phyloP scores from a whole-genome alignment of 2,797 vertebrate species.

The Lithobates sylvaticus region DNA sequence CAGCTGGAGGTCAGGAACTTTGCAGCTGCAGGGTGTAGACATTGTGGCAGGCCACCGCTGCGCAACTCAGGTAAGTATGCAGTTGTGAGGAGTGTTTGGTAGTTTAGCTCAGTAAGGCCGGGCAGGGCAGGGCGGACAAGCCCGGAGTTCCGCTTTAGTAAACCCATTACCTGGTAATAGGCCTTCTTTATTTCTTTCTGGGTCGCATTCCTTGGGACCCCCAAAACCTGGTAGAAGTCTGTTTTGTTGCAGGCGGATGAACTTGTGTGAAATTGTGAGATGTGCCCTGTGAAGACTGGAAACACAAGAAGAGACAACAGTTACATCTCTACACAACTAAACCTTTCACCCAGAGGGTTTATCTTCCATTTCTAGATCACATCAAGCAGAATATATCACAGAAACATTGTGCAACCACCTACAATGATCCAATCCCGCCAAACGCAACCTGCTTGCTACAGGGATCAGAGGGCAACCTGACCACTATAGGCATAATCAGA shows the following conservation, averaged over 20 bases:
- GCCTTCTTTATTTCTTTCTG: conserved; percentile 99
- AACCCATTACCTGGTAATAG: conserved; percentile 89
- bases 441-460: too few relatives aligned
- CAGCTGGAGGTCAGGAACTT: too few relatives aligned
- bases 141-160: not conserved
- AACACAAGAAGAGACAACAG: not conserved
- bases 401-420: not conserved
- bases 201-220: conserved; percentile 85
- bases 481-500: too few relatives aligned
- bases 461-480: too few relatives aligned
- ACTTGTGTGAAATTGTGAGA: conserved; percentile 82
- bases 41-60: too few relatives aligned
- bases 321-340: too few relatives aligned
- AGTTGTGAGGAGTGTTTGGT: too few relatives aligned
- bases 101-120: too few relatives aligned
- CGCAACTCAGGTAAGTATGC: too few relatives aligned
- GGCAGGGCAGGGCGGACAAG: too few relatives aligned
- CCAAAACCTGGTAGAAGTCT: conserved; percentile 93
- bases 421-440: not conserved
- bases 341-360: too few relatives aligned
- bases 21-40: too few relatives aligned
- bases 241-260: conserved; percentile 77
- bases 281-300: conserved; percentile 12
- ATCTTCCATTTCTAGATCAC: not conserved
- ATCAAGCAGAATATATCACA: not conserved